Base-by-base conservation (phyloP, 2,888 invertebrate genomes). In the Diachrysia chrysitis region DNA sequence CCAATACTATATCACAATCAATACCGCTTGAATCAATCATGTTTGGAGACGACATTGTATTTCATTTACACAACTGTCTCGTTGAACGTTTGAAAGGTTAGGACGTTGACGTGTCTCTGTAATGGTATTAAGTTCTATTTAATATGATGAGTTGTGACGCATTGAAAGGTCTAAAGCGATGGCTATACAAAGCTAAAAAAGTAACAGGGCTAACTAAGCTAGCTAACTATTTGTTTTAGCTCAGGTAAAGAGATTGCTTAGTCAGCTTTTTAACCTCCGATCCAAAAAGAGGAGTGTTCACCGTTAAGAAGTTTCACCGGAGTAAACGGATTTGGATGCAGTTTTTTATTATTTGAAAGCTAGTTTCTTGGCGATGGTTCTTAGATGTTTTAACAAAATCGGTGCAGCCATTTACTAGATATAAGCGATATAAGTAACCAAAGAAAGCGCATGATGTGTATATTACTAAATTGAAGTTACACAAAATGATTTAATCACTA, bases 1-100 rank as follows among this genome's bases (percentile, higher is more conserved):
- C 56, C 69, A 68, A 56, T 58, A 79, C 68, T 76, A 71, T 69
- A 71, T 72, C 81, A 67, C 70, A 82, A 77, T 80, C 83, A 69
- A 80, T 80, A 82, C 63, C 12, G 65, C 19, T 66, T 70, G 53
- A 29, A 66, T 79, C 76, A 61, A 69, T 79, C 79, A 63, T 69
- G 65, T 55, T 69, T 42, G 58, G 23, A 21, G 61, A 66, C 66
- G 68, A 62, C 75, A 64, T 61, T 64, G 61, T 67, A 58, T 29
- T 61, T 37, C 58, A 61, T 53, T 68, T 35, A 71, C 61, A 73
- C 46, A 48, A 25, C 23, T 60, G 25, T 17, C 17, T 46, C 32
- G 23, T 32, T 21, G 21, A 35, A 35, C 23, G n/a, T n/a, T 16
- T 17, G 4, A 42, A 64, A 76, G 46, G 71, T 53, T 59, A 23